Evolutionary conservation across 2,888 invertebrate genomes (phyloP).

Genomic region (Drosophila rellima): DNA sequence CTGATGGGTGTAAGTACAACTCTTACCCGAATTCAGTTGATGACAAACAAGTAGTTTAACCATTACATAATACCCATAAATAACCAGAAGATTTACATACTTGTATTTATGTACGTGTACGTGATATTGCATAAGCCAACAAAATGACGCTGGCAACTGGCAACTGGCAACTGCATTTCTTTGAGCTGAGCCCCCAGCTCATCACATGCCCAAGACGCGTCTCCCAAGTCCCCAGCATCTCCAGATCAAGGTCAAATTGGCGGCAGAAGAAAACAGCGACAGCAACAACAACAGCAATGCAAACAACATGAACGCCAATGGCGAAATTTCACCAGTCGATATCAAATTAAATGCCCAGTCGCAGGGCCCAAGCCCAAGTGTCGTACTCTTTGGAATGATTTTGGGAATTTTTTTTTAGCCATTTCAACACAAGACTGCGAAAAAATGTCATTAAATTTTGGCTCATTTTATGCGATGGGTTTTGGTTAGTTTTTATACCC

Average conservation of each 20-base stretch:
- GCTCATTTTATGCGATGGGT: constrained; percentile 3
- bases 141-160: constrained; percentile 46
- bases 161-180: constrained; percentile 52
- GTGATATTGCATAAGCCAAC: constrained; percentile 68
- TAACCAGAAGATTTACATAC: constrained; percentile 64
- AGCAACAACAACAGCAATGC: constrained; percentile 11
- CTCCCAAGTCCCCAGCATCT: constrained; percentile 28
- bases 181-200: constrained; percentile 35
- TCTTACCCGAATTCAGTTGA: constrained; percentile 19
- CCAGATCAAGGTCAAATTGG: constrained; percentile 68
- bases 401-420: constrained; percentile 44
- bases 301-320: constrained; percentile 30
- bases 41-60: constrained; percentile 47
- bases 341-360: constrained; percentile 43
- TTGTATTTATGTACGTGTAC: constrained; percentile 55
- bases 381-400: constrained; percentile 23
- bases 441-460: constrained; percentile 39
- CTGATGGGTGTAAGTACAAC: constrained; percentile 28
- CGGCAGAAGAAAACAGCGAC: constrained; percentile 42
- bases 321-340: constrained; percentile 70
- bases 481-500: background rate
- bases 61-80: constrained; percentile 66
- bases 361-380: constrained; percentile 30
- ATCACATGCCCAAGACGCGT: constrained; percentile 35
- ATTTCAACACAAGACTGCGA: constrained; percentile 52